Conservation (phyloP, 2,113 vertebrate species). For the Sclerurus mexicanus region DNA sequence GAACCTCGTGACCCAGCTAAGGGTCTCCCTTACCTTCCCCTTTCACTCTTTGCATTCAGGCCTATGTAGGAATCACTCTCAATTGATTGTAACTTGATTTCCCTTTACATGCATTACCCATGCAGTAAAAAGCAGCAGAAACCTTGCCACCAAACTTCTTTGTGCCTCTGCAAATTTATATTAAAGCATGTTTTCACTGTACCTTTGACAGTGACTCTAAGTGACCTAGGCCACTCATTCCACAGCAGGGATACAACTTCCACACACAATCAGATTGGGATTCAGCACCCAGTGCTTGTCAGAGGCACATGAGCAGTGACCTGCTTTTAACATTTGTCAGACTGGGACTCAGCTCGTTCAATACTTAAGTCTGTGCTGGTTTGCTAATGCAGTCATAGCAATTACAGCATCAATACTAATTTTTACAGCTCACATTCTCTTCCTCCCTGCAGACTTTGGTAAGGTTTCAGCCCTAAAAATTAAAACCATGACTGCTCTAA, state of each 20-base stretch:
- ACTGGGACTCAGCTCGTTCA: neutral
- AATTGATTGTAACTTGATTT: neutral
- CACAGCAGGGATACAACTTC: neutral
- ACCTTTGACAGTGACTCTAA: neutral
- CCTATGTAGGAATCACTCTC: neutral
- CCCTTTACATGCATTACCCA: too few relatives aligned
- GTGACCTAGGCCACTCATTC: neutral
- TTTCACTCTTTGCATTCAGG: neutral
- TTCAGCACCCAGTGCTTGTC: neutral
- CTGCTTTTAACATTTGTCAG: neutral
- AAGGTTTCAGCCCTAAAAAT: neutral
- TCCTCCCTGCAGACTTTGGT: neutral
- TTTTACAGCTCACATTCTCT: neutral
- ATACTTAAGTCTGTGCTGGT: neutral
- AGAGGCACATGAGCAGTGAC: neutral
- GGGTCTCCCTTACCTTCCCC: neutral
- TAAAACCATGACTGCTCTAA: neutral
- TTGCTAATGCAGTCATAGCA: neutral
- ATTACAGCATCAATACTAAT: neutral
- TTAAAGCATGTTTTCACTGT: neutral
- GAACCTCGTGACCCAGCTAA: neutral
- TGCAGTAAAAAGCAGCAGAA: neutral
- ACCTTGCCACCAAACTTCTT: neutral
- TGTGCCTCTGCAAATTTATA: neutral
- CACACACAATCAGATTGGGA: neutral